Evolutionary conservation across 2,113 vertebrate genomes (phyloP).

Genomic region (Mellivora capensis): DNA sequence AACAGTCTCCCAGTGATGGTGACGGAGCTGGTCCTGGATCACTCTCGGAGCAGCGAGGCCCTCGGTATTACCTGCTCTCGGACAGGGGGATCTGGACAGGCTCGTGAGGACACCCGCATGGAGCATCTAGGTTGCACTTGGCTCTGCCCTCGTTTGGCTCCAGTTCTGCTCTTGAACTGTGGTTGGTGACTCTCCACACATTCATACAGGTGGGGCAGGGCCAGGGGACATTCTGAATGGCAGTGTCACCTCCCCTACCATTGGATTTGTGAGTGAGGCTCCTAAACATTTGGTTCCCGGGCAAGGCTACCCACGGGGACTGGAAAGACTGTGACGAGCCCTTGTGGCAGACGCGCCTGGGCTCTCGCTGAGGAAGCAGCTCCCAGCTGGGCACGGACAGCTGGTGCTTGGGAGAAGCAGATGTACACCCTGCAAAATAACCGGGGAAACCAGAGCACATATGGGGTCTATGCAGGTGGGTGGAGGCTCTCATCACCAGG

Average conservation of each 20-base stretch:
- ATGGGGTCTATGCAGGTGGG: constrained; percentile 27
- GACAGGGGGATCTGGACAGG: rapidly evolving
- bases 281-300: not conserved
- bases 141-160: not conserved
- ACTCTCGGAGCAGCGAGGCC: not conserved
- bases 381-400: constrained; percentile 71
- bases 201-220: not conserved
- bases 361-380: not conserved
- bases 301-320: not conserved
- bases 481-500: not conserved
- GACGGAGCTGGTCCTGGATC: no score
- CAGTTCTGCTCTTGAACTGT: not conserved
- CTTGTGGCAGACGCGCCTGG: constrained; percentile 2
- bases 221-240: not conserved
- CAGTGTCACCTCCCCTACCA: rapidly evolving
- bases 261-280: not conserved
- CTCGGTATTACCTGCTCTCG: rapidly evolving
- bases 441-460: constrained; percentile 32
- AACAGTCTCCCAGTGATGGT: not conserved
- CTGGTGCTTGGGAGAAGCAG: constrained; percentile 70
- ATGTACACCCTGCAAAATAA: constrained; percentile 43
- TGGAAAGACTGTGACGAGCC: not conserved
- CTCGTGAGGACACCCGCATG: rapidly evolving
- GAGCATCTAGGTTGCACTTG: rapidly evolving
- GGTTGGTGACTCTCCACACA: not conserved